A percentile compares a stretch with the other conserved stretches of the same genome.
phyloP scores from a whole-genome alignment of 2,797 vertebrate species.

The Melanotaenia trifasciata region DNA sequence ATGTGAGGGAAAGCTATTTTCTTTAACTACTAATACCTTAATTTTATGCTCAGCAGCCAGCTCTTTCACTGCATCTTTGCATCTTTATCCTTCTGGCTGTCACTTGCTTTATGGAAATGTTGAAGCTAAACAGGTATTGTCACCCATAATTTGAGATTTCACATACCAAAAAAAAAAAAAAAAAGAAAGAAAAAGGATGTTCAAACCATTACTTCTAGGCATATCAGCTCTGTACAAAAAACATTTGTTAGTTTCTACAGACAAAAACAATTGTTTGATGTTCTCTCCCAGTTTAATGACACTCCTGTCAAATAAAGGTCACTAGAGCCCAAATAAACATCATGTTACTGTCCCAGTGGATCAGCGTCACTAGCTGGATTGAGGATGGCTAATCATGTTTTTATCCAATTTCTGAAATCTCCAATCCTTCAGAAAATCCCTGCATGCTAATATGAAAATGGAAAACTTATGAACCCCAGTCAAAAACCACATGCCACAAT shows the following conservation, averaged over 20 bases:
- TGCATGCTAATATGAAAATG: too few species aligned
- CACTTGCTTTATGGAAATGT: background rate
- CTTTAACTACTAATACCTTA: background rate
- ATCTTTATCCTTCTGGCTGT: background rate
- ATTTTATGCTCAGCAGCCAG: background rate
- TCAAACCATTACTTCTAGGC: background rate
- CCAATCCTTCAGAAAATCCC: too few species aligned
- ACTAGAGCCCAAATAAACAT: background rate
- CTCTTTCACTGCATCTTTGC: background rate
- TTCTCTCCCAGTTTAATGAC: background rate
- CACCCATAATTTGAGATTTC: slow-evolving; percentile 13
- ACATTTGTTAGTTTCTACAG: too few species aligned
- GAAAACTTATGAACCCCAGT: too few species aligned
- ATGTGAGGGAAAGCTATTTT: background rate
- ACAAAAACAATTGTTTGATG: rapidly evolving
- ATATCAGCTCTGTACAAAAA: background rate
- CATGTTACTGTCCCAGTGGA: too few species aligned
- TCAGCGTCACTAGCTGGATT: background rate
- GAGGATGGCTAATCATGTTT: background rate
- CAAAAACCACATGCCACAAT: background rate
- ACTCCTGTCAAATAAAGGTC: background rate
- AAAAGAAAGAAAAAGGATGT: background rate
- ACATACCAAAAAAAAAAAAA: background rate
- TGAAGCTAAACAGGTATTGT: background rate
- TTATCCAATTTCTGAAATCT: too few species aligned